Evolutionary conservation across 2,113 vertebrate species (phyloP).

Genomic region (Sinosuthora webbiana): DNA sequence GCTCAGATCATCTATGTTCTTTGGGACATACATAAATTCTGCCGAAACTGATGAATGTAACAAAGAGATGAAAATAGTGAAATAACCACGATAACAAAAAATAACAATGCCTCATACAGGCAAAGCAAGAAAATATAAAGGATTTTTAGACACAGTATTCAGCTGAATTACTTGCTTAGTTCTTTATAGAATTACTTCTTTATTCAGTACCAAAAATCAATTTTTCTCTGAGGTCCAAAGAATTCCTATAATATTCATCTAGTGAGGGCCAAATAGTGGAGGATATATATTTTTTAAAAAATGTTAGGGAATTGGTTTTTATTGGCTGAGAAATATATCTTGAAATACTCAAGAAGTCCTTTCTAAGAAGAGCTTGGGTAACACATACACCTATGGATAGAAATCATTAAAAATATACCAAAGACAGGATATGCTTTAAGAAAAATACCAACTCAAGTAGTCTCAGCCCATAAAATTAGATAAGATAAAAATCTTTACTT

Average conservation of each 20-base stretch:
- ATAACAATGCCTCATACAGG: background rate
- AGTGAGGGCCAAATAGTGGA: background rate
- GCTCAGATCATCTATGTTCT: background rate
- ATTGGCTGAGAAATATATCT: background rate
- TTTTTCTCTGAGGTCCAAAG: background rate
- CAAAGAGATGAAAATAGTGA: background rate
- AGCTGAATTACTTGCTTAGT: background rate
- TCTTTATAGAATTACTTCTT: background rate
- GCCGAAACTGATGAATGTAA: background rate
- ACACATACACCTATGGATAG: background rate
- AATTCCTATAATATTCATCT: background rate
- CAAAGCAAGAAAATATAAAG: background rate
- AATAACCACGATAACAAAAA: background rate
- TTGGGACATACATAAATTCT: background rate
- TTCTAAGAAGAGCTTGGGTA: background rate
- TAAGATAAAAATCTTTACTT: background rate
- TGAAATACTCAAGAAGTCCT: background rate
- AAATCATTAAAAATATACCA: background rate
- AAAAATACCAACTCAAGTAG: background rate
- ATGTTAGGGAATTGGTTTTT: background rate
- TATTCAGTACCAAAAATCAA: background rate
- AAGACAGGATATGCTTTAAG: background rate
- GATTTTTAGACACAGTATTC: background rate
- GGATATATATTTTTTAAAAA: background rate
- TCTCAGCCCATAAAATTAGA: background rate